Evolutionary conservation across 2,113 vertebrate genomes (phyloP).

Genomic region (Pithys albifrons): DNA sequence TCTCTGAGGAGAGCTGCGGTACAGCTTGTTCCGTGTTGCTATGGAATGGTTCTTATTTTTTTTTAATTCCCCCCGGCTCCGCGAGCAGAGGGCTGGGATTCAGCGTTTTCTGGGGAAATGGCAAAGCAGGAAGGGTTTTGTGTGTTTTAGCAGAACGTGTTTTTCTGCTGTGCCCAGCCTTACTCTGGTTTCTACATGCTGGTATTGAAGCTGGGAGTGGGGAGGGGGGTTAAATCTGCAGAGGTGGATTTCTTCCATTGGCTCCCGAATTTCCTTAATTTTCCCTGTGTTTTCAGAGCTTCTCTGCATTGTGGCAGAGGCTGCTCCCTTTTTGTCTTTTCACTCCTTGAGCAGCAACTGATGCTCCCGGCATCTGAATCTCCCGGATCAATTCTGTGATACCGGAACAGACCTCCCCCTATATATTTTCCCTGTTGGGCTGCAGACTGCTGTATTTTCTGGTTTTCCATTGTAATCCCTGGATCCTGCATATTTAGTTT

Average conservation of each 20-base stretch:
- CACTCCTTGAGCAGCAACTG: not conserved
- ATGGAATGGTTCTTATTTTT: not conserved
- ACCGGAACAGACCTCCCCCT: not conserved
- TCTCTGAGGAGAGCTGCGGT: slow-evolving; percentile 16
- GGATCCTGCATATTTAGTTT: not conserved
- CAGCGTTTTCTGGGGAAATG: not conserved
- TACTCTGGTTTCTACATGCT: not conserved
- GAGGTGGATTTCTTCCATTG: not conserved
- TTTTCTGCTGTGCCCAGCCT: not conserved
- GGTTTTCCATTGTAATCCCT: not conserved
- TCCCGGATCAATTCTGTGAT: not conserved
- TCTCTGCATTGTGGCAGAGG: slow-evolving; percentile 46
- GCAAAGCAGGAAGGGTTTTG: slow-evolving; percentile 11
- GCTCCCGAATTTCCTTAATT: slow-evolving; percentile 17
- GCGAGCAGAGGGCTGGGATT: slow-evolving; percentile 1
- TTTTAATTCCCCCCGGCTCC: fast-evolving
- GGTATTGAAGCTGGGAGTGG: not conserved
- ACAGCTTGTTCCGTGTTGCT: slow-evolving; percentile 19
- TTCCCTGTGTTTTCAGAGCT: not conserved
- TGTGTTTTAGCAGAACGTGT: not conserved
- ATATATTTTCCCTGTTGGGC: fast-evolving
- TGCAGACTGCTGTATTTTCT: not conserved
- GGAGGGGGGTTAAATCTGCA: not conserved
- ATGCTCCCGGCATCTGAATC: slow-evolving; percentile 22
- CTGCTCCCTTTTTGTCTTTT: slow-evolving; percentile 57